Percentiles rank a stretch among this genome's conserved stretches.
Conservation (phyloP, 2,113 vertebrate genomes). For the Hippocampus barbouri region DNA sequence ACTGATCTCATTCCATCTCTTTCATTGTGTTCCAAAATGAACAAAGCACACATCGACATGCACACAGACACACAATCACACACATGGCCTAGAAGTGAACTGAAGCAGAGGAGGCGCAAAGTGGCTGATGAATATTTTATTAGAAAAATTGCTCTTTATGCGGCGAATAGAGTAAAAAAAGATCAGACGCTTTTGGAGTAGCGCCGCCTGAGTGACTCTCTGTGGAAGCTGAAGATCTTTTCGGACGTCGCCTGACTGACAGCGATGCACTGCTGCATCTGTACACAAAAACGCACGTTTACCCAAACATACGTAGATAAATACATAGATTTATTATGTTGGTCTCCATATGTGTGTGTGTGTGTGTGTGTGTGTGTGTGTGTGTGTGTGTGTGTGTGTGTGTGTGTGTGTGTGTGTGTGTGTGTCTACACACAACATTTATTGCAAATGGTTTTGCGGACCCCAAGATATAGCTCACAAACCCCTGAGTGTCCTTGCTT, state of each 20-base stretch:
- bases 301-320: not conserved
- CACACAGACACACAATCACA: not conserved
- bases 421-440: not conserved
- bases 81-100: constrained; percentile 5
- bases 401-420: too few species aligned
- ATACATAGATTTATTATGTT: not conserved
- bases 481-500: not conserved
- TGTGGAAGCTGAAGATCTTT: constrained; percentile 86
- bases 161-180: not conserved
- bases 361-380: too few species aligned
- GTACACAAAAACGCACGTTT: constrained; percentile 16
- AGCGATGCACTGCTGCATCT: constrained; percentile 87
- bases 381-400: too few species aligned
- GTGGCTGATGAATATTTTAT: constrained; percentile 38
- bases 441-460: not conserved
- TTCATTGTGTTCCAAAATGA: not conserved
- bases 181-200: constrained; percentile 79
- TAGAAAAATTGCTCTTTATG: constrained; percentile 5
- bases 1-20: not conserved
- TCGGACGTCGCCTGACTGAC: constrained; percentile 77
- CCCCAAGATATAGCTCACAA: too few species aligned
- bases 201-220: constrained; percentile 75
- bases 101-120: constrained; percentile 6
- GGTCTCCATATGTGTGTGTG: too few species aligned
- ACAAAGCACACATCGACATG: not conserved